Evolutionary conservation across 1,140 invertebrate species (phyloP), one percentile per base, ranked within the genome.

Genomic region (Conopomorpha cramerella): DNA sequence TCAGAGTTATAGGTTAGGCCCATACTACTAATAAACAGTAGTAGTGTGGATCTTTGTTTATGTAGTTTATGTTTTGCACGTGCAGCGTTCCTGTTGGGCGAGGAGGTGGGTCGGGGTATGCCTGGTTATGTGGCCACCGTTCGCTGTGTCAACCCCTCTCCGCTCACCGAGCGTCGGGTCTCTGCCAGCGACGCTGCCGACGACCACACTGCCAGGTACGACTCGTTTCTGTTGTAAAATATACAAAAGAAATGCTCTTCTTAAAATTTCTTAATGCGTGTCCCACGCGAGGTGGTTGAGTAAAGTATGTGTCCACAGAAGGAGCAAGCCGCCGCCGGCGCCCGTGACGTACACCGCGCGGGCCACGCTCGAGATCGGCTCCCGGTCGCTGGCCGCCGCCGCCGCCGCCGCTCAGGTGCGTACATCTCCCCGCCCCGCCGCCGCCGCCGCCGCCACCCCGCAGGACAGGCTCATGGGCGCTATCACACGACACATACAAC

Each of bases 281-380:
- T 28, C n/a, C n/a, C n/a, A n/a, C n/a, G n/a, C n/a, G n/a, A n/a
- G n/a, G n/a, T n/a, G n/a, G n/a, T n/a, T n/a, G n/a, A n/a, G n/a
- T n/a, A n/a, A n/a, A n/a, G n/a, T n/a, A n/a, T n/a, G n/a, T 59
- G 50, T 51, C 46, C 46, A 31, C 55, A 73, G 71, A 46, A 49
- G 66, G 50, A 68, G 57, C 49, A 71, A 72, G 47, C 53, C 33
- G 12, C 36, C 66, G 36, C 54, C 52, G 52, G 65, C 68, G 49
- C 71, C 76, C 45, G 59, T 76, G 55, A 77, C 66, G 52, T 83
- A 81, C 54, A 82, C 82, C 44, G 79, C 82, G 39, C 76, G 81
- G 41, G 77, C 82, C 11, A 82, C 82, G 16, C 62, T 80, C 44
- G 77, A 79, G 55, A 78, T 79, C 41, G 70, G 68, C 49, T 68